Base-by-base conservation (phyloP, 92 coral and sea anemone genomes). In the Nematostella vectensis region DNA sequence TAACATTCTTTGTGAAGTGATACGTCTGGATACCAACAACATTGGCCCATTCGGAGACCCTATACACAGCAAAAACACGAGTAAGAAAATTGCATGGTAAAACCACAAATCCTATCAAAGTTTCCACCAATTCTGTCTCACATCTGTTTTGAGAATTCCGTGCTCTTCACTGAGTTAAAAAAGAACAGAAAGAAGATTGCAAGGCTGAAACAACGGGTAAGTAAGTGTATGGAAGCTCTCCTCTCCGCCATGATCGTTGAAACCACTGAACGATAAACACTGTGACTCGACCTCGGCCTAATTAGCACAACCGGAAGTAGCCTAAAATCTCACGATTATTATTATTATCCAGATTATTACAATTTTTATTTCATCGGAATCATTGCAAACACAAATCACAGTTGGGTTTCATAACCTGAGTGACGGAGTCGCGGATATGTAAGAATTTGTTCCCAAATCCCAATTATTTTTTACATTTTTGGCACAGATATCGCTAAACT, bases 21-120 rank as follows among this genome's bases (percentile, higher is more conserved):
- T 50, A 61, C 6, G 69, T 62, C 29, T 62, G 65, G 18, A 11
- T 51, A 66, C 87, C 87, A 50, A 79, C 69, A 50, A 65, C 45
- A 39, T 66, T 27, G 15, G 94, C 94, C 94, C 83, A 85, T 42
- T 61, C 67, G n/a, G 54, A 58, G 54, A 85, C 83, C 68, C 94
- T 85, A 48, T 17, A 45, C 9, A 33, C 6, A 6, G 8, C 40
- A 33, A 33, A 15, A 30, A 37, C 22, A 16, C 3, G 58, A 0
- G 8, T 15, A 38, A 18, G 15, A 38, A 31, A 33, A 6, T 6
- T 33, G 40, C 40, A 33, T 15, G 15, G 51, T 22, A 45, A 45
- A 45, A 45, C 51, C 51, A 22, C 12, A 17, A 45, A 10, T 45
- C 18, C 51, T 45, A 4, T 6, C 17, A 45, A 19, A 22, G 4